Evolutionary conservation across 2,888 invertebrate genomes (phyloP), one percentile per base, ranked within the genome.

Genomic region (Penaeus monodon): DNA sequence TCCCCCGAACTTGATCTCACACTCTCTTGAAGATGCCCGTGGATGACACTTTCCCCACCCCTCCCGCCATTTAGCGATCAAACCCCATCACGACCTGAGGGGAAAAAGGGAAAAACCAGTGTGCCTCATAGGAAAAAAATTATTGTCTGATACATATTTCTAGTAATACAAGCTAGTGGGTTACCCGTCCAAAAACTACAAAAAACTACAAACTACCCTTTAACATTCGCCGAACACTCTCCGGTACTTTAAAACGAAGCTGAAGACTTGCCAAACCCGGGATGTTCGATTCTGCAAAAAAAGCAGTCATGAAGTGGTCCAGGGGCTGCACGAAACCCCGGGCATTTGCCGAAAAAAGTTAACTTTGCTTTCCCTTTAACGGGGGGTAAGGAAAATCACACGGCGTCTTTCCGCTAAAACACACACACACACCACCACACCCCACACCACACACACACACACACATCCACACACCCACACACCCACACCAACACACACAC

Each of bases 241-340:
- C 92, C 65, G 93, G 89, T 93, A 93, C 86, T 93, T 92, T 93
- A 44, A 92, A 91, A 93, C 92, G 91, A 93, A 93, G 78, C 93
- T 93, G 91, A 93, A 93, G 85, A 93, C 93, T 93, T 93, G 7
- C 93, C 93, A 73, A 93, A 92, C 89, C 92, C 4, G 93, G 93
- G 86, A 93, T 93, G 88, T 92, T 92, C 89, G 93, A 93, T 91
- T 93, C 93, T 92, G 91, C 82, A 90, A 90, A 80, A 64, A 81
- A 65, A 70, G 12, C 33, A 17, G 17, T 33, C 70, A 57, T 70
- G 29, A 20, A 29, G 29, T 14, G 57, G 57, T 3, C 17, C 57
- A 17, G 3, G 3, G 33, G 2, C 3, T 33, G 3, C 33, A 3
- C 1, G 1, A 3, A 17, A 57, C 1, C 57, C 57, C 14, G 57